Evolutionary conservation across 2,797 vertebrate genomes (phyloP).

Genomic region (Micromesistius poutassou): DNA sequence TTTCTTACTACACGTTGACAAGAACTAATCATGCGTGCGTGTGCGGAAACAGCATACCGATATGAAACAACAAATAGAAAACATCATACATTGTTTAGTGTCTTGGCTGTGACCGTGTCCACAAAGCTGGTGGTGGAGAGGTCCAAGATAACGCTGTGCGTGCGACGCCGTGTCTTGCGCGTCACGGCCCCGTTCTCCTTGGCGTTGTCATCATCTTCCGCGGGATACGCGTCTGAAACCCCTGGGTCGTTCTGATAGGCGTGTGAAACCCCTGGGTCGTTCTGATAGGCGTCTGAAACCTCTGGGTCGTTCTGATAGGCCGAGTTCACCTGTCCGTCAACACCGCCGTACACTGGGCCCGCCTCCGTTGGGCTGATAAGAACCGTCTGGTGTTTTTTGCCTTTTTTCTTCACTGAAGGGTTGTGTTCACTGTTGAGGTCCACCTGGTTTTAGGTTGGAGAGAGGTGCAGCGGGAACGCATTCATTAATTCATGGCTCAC

Average conservation of each 20-base stretch:
- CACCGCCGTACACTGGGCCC: background rate
- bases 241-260: too few relatives aligned
- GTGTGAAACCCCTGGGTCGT: conserved; percentile 39
- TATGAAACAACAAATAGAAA: background rate
- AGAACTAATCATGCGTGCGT: background rate
- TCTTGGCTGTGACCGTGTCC: conserved; percentile 72
- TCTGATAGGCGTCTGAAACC: conserved; percentile 26
- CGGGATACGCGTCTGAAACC: conserved; percentile 8
- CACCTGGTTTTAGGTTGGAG: conserved; percentile 25
- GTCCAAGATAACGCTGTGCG: conserved; percentile 83
- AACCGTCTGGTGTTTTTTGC: conserved; percentile 4
- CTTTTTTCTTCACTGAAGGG: conserved; percentile 9
- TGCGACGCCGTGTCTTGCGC: conserved; percentile 6
- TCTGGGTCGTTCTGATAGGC: conserved; percentile 51
- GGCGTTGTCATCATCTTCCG: conserved; percentile 11
- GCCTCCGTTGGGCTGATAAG: conserved; percentile 2
- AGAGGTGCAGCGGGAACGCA: background rate
- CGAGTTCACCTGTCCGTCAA: conserved; percentile 49
- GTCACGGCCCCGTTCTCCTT: background rate
- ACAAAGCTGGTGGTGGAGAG: conserved; percentile 80
- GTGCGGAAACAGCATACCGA: background rate
- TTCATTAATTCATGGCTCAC: background rate
- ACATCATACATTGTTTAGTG: conserved; percentile 60
- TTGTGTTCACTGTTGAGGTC: background rate
- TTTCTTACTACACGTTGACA: background rate